Base-by-base conservation (phyloP, 2,888 invertebrate genomes). In the Alloplasta piceator region DNA sequence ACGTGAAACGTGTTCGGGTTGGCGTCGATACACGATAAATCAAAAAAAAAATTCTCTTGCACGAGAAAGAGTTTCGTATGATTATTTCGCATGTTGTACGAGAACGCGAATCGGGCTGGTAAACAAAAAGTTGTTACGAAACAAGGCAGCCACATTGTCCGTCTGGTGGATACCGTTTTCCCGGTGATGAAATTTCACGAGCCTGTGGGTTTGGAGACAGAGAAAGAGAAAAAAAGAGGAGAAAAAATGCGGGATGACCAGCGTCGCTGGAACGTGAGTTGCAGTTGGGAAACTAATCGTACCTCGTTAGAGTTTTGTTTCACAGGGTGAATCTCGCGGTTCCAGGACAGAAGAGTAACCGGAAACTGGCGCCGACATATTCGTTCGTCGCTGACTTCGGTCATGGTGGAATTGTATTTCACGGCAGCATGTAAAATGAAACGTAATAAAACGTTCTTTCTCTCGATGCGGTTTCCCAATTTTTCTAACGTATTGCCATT, bases 271-370 rank as follows among this genome's bases (percentile, higher is more conserved):
- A 64, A 74, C 67, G 71, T 38, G 50, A 48, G 52, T 9, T 46
- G 64, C 39, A 61, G 80, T 75, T 71, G 67, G 46, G 55, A 55
- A 75, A 75, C 79, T 71, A 80, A 80, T 75, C 71, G 79, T 6
- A 60, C 46, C 60, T 66, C 79, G 74, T 75, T 71, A 61, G 75
- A 71, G 75, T 80, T 80, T 71, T 66, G 75, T 80, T 80, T 75
- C 75, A 75, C 61, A 55, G 80, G 48, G 58, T 6, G 43, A 43
- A 60, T 75, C 52, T 71, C 67, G 46, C 60, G 55, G 16, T 38
- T 55, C 60, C 38, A 46, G 16, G 10, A 48, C 67, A 56, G 67
- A 48, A 10, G 61, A 61, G 80, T 39, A 80, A 80, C 71, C 7
- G 52, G 80, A 75, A 67, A 71, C 70, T 48, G 26, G 55, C 16